A percentile compares a stretch with the other conserved stretches of the same genome.
Conservation (phyloP, 2,113 vertebrate species). For the Sigmodon hispidus region DNA sequence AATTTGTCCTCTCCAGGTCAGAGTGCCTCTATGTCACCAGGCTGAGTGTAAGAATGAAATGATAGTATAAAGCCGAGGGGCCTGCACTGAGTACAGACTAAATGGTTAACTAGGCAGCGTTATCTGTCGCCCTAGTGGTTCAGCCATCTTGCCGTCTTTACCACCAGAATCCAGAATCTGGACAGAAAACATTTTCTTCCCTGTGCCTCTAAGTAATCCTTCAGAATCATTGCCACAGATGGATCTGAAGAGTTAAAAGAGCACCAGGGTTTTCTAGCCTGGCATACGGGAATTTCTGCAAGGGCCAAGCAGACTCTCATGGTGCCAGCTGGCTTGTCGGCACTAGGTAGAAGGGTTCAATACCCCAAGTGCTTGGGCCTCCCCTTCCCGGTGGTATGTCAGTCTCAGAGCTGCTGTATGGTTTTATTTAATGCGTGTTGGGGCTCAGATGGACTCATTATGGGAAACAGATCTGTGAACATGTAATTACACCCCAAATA, state of each 20-base stretch:
- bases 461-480: slow-evolving; percentile 60
- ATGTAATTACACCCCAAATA: slow-evolving; percentile 46
- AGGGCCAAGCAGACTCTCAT: rapidly evolving
- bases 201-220: neutral
- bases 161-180: neutral
- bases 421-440: slow-evolving; percentile 25
- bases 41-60: neutral
- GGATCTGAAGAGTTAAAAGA: neutral
- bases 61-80: neutral
- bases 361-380: rapidly evolving
- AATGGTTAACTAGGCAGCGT: neutral
- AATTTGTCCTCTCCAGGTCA: neutral
- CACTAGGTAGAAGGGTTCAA: rapidly evolving
- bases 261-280: neutral
- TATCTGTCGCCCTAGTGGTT: rapidly evolving
- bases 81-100: neutral
- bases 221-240: neutral
- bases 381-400: rapidly evolving
- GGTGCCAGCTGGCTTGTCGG: neutral
- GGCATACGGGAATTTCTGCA: neutral
- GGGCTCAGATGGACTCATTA: slow-evolving; percentile 41
- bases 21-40: neutral
- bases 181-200: neutral
- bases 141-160: neutral
- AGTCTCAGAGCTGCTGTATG: neutral